These are phyloP conservation scores for Caenorhabditis sp. DNA, from an alignment of 2,888 invertebrate species.

Conservation along the genomic window DNA sequence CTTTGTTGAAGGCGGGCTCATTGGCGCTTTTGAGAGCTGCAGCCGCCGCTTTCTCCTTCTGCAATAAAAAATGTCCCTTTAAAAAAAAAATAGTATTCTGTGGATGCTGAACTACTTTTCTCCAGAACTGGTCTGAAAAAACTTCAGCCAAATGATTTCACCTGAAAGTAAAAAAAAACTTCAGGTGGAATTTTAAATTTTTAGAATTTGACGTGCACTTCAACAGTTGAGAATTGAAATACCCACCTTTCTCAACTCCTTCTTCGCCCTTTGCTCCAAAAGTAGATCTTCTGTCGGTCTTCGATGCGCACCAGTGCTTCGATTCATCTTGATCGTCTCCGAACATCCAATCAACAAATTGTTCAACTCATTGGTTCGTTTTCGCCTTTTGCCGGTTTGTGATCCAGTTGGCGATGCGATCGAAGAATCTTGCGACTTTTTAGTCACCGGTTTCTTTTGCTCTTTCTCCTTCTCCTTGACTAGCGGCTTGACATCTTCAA, in stretches of 20 bases:
- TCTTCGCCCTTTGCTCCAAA: constrained; percentile 13
- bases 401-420: too few species aligned
- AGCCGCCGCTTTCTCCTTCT: neutral
- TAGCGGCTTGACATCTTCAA: neutral
- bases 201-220: too few species aligned
- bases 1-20: neutral
- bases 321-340: neutral
- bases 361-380: constrained; percentile 2
- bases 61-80: too few species aligned
- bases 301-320: constrained; percentile 1
- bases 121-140: too few species aligned
- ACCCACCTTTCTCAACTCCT: constrained; percentile 9
- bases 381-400: neutral
- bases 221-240: neutral
- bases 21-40: neutral
- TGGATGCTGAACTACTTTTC: too few species aligned
- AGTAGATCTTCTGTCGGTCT: constrained; percentile 14
- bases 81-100: too few species aligned
- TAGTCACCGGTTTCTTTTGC: neutral
- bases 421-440: neutral
- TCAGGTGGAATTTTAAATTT: too few species aligned
- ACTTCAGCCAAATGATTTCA: too few species aligned
- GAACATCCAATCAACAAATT: neutral
- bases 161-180: too few species aligned
- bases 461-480: neutral